phyloP scores from a whole-genome alignment of 1,140 invertebrate species.

The Periplaneta americana region DNA sequence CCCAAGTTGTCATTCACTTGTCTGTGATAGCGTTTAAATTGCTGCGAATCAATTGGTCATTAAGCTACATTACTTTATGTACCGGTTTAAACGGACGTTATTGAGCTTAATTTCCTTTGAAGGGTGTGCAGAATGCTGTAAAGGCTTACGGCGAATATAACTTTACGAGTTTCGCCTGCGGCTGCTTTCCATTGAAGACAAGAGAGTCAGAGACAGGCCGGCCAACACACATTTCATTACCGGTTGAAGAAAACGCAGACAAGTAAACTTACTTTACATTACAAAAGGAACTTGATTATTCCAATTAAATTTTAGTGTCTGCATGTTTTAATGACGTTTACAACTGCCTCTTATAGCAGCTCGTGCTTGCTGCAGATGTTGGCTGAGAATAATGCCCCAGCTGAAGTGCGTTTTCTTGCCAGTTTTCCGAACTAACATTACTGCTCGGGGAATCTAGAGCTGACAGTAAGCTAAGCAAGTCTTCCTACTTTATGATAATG shows the following conservation, averaged over 20 bases:
- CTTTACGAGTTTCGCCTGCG: not conserved
- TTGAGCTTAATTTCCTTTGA: too few species aligned
- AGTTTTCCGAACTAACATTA: not conserved
- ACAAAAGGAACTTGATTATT: not conserved
- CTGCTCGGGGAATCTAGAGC: not conserved
- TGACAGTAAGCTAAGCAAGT: not conserved
- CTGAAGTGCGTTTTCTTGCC: not conserved
- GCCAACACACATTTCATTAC: not conserved
- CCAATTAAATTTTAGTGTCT: not conserved
- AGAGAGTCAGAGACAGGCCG: not conserved
- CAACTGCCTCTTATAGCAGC: too few species aligned
- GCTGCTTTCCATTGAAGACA: not conserved
- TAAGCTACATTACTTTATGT: too few species aligned
- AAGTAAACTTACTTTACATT: not conserved
- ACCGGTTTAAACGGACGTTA: too few species aligned
- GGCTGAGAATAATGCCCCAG: not conserved
- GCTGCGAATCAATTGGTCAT: too few species aligned
- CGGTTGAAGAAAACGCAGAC: not conserved
- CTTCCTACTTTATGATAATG: not conserved
- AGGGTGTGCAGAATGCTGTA: too few species aligned
- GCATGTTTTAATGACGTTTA: not conserved
- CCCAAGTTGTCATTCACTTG: too few species aligned
- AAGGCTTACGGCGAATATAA: not conserved
- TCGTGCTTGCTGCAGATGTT: not conserved
- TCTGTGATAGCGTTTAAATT: too few species aligned